Evolutionary conservation across 2,797 vertebrate species (phyloP), one percentile per base, ranked within the genome.

Genomic region (Lepus oiostolus): DNA sequence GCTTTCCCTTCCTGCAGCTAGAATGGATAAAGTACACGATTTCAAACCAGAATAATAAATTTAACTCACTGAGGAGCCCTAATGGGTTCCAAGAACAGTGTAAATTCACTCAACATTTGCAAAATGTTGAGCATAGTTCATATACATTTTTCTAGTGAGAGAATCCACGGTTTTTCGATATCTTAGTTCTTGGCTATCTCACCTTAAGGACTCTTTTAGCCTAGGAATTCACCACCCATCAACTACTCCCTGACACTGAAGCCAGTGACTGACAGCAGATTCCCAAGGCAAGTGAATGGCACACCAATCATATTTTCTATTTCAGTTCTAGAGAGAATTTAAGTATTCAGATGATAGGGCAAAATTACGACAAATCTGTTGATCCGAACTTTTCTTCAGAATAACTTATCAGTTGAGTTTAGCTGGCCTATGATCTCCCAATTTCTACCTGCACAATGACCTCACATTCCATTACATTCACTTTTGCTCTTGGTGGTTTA

Each of bases 341-440:
- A 84, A 85, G 91, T 76, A 28, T 94, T 77, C 38, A 95, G 85
- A 79, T 42, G 90, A 87, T 12, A 72, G 47, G 30, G 80, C 28
- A 58, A 72, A 77, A 70, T 54, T 63, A 88, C 88, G 83, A 63
- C 28, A 71, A 67, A 77, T 65, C 47, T 81, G 42, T 65, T 75
- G 62, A 71, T 85, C 58, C 35, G 83, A 94, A 85, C 47, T 93
- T 82, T 79, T 81, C 67, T 90, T 94, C 62, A 72, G 92, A 95
- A 68, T 12, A 71, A 68, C 47, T 74, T 28, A 90, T 47, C 79
- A 72, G 86, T 80, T 88, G 76, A 60, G 60, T 13, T 35, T 85
- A n/a, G 54, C 4, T 71, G 54, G 71, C 52, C 26, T 70, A 14
- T 47, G 50, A 90, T 80, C 12, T 65, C 10, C 38, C 30, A 79